These are phyloP conservation scores for Manis crassicaudata DNA, from an alignment of 2,797 vertebrate genomes.

Conservation along the genomic window DNA sequence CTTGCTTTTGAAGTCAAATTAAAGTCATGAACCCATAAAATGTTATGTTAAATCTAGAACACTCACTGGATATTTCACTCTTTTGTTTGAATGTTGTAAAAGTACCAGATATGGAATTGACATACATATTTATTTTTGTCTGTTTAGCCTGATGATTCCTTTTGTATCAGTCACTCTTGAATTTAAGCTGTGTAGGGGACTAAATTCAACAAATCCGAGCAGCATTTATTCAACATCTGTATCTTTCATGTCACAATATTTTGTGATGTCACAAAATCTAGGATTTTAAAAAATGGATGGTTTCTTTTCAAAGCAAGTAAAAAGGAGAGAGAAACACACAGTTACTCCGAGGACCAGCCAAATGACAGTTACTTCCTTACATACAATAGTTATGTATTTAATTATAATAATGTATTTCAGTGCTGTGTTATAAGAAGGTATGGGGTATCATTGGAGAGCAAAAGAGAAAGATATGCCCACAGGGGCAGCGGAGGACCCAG, in stretches of 20 bases:
- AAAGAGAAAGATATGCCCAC: neutral
- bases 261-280: neutral
- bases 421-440: neutral
- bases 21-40: neutral
- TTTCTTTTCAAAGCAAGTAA: conserved; percentile 31
- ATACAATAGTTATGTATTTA: neutral
- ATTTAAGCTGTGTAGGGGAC: neutral
- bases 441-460: neutral
- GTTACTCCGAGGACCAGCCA: neutral
- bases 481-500: fast-evolving
- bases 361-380: neutral
- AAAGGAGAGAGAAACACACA: neutral
- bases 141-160: neutral
- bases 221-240: neutral
- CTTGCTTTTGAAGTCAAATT: neutral
- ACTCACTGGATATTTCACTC: neutral
- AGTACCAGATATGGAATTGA: neutral
- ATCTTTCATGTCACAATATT: neutral
- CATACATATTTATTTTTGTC: neutral
- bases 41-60: neutral
- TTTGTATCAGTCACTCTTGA: neutral
- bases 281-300: neutral
- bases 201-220: neutral
- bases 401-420: neutral
- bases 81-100: conserved; percentile 28